Conservation (phyloP, 2,888 invertebrate genomes). For the Drosophila barbarae region DNA sequence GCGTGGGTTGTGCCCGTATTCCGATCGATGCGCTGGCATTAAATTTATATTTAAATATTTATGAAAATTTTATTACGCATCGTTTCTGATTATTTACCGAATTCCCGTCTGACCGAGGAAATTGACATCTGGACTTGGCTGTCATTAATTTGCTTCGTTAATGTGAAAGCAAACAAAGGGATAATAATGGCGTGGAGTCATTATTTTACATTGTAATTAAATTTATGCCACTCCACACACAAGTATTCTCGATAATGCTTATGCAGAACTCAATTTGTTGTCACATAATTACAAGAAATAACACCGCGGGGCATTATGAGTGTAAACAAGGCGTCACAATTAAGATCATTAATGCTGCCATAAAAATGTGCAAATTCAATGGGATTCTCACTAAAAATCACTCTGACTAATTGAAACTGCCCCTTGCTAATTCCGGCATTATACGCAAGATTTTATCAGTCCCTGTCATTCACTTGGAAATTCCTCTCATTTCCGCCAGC, state of each 20-base stretch:
- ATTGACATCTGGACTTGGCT: slow-evolving; percentile 44
- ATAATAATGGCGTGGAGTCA: slow-evolving; percentile 32
- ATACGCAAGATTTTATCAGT: slow-evolving; percentile 8
- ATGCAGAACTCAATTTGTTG: slow-evolving; percentile 58
- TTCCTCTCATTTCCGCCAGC: slow-evolving; percentile 1
- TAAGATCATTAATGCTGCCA: slow-evolving; percentile 9
- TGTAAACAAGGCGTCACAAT: slow-evolving; percentile 26
- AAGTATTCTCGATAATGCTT: slow-evolving; percentile 32
- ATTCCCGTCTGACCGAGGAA: slow-evolving; percentile 30
- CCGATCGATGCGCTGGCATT: background rate
- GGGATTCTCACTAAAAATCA: slow-evolving; percentile 29
- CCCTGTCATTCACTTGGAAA: slow-evolving; percentile 23
- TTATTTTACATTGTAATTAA: slow-evolving; percentile 45
- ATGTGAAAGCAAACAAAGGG: slow-evolving; percentile 40
- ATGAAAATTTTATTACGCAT: slow-evolving; percentile 18
- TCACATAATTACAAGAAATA: slow-evolving; percentile 60
- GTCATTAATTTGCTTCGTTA: slow-evolving; percentile 41
- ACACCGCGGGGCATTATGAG: slow-evolving; percentile 43
- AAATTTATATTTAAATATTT: slow-evolving; percentile 19
- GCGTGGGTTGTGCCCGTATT: background rate
- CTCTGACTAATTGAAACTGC: slow-evolving; percentile 17
- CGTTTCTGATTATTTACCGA: slow-evolving; percentile 17
- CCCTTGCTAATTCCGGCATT: background rate
- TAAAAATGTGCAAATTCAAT: slow-evolving; percentile 24
- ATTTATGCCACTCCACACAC: slow-evolving; percentile 30